A percentile compares a stretch with the other conserved stretches of the same genome.
Evolutionary conservation across 92 coral and sea anemone genomes (phyloP).

Genomic region (Plumapathes pennacea): DNA sequence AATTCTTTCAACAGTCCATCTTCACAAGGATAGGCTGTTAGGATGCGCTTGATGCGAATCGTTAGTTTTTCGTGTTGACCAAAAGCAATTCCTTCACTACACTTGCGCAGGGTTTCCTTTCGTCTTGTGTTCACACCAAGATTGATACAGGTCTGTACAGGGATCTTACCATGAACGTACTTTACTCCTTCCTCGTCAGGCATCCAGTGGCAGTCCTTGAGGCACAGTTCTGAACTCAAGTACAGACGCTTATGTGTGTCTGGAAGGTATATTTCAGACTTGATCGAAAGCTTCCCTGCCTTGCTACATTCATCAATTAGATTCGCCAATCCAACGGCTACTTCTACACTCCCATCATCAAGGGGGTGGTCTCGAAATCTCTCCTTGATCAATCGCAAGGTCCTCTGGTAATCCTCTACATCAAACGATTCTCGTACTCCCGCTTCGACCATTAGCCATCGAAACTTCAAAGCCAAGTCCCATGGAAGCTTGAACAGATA

Average conservation of each 20-base stretch:
- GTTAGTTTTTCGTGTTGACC: constrained; percentile 79
- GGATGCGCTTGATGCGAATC: constrained; percentile 62
- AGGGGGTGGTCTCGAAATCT: background rate
- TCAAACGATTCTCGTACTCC: constrained; percentile 52
- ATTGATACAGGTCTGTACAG: background rate
- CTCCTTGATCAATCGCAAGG: constrained; percentile 15
- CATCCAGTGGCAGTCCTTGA: constrained; percentile 68
- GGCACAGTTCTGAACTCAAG: constrained; percentile 59
- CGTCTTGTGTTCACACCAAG: constrained; percentile 59
- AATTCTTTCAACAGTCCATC: constrained; percentile 77
- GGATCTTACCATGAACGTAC: constrained; percentile 16
- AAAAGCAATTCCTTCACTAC: constrained; percentile 43
- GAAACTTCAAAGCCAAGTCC: constrained; percentile 1
- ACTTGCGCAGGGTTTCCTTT: constrained; percentile 30
- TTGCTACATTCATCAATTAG: too few relatives aligned
- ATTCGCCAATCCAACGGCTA: too few relatives aligned
- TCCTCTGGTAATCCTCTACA: constrained; percentile 28
- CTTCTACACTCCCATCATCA: too few relatives aligned
- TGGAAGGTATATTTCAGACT: too few relatives aligned
- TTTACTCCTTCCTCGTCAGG: constrained; percentile 42
- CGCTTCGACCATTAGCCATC: constrained; percentile 18
- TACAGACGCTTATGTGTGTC: too few relatives aligned
- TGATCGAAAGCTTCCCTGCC: too few relatives aligned
- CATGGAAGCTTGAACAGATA: constrained; percentile 43
- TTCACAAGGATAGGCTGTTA: constrained; percentile 64